phyloP scores from a whole-genome alignment of 2,888 invertebrate species.

The Gryllus longicercus region DNA sequence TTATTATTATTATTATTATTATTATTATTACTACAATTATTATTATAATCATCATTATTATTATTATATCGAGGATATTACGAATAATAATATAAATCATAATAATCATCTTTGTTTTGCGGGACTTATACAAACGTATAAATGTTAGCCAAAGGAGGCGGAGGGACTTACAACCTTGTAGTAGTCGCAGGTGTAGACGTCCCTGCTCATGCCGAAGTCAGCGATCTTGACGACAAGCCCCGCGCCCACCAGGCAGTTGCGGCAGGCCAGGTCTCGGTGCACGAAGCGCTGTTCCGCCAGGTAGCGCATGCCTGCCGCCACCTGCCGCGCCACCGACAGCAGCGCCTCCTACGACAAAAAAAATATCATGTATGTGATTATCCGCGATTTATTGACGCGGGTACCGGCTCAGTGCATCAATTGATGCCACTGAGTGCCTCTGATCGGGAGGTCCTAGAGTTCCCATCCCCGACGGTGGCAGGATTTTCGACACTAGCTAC shows the following conservation, averaged over 20 bases:
- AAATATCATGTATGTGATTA: not conserved
- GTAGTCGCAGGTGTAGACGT: slow-evolving; percentile 87
- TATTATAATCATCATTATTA: too few species aligned
- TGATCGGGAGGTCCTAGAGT: too few species aligned
- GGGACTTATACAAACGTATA: too few species aligned
- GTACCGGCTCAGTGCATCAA: not conserved
- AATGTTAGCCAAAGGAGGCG: too few species aligned
- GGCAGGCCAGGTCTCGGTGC: slow-evolving; percentile 79
- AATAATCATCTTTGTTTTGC: too few species aligned
- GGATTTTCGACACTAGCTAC: too few species aligned
- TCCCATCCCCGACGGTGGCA: too few species aligned
- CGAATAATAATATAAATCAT: too few species aligned
- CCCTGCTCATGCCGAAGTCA: slow-evolving; percentile 87
- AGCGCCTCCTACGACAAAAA: slow-evolving; percentile 49
- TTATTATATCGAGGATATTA: too few species aligned
- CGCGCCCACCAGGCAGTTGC: slow-evolving; percentile 79
- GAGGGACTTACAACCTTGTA: slow-evolving; percentile 61
- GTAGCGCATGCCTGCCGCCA: slow-evolving; percentile 78
- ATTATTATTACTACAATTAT: too few species aligned
- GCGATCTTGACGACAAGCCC: slow-evolving; percentile 83
- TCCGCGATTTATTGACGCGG: not conserved
- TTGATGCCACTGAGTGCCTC: not conserved
- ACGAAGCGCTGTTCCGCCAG: slow-evolving; percentile 78
- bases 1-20: too few species aligned
- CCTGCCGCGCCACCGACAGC: slow-evolving; percentile 57